Percentiles rank a stretch among this genome's conserved stretches.
Conservation (phyloP, 2,797 vertebrate species). For the Mycteria americana region DNA sequence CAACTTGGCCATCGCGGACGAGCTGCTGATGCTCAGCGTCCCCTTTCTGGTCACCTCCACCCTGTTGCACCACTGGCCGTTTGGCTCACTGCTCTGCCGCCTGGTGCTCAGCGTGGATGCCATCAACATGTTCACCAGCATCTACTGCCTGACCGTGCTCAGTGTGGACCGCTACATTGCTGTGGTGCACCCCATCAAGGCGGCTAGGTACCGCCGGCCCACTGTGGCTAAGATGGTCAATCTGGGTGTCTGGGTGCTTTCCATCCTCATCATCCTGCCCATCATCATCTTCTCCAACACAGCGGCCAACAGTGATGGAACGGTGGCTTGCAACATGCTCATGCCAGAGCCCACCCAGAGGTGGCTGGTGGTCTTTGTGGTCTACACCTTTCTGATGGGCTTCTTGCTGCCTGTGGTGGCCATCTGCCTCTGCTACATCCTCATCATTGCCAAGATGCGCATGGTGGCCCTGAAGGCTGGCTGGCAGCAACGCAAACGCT, state of each 20-base stretch:
- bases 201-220: conserved; percentile 87
- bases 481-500: conserved; percentile 90
- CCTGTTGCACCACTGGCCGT: conserved; percentile 89
- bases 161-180: conserved; percentile 90
- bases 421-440: conserved; percentile 90
- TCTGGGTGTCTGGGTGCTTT: conserved; percentile 87
- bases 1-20: conserved; percentile 89
- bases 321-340: conserved; percentile 89
- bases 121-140: conserved; percentile 93
- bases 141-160: conserved; percentile 89
- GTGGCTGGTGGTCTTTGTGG: conserved; percentile 87
- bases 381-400: conserved; percentile 90
- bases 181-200: conserved; percentile 91
- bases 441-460: conserved; percentile 89
- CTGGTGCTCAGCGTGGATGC: conserved; percentile 90
- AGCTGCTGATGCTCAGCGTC: conserved; percentile 92
- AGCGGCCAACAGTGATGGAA: conserved; percentile 86
- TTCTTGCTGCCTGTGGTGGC: conserved; percentile 89
- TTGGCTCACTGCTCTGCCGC: conserved; percentile 87
- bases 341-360: conserved; percentile 86
- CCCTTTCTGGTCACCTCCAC: conserved; percentile 90
- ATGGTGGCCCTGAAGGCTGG: conserved; percentile 89
- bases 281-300: conserved; percentile 89
- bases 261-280: conserved; percentile 87
- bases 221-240: conserved; percentile 90